phyloP scores from a whole-genome alignment of 2,113 vertebrate species.

The Thryonomys swinderianus region DNA sequence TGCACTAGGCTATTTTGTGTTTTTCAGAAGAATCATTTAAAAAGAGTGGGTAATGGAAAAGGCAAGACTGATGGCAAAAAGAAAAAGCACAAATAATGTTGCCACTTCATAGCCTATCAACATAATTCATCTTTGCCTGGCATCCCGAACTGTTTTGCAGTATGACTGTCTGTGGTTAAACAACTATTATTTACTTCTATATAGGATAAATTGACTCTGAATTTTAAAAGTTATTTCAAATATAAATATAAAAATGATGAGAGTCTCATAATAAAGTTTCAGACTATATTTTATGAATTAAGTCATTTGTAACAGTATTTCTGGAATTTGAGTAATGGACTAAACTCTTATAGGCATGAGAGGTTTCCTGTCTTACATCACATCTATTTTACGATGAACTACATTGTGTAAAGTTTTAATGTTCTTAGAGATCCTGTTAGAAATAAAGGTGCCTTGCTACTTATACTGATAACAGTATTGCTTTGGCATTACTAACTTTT shows the following conservation, averaged over 20 bases:
- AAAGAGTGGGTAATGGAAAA: conserved; percentile 59
- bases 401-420: neutral
- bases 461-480: neutral
- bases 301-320: neutral
- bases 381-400: neutral
- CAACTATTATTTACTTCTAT: conserved; percentile 47
- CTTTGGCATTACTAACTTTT: neutral
- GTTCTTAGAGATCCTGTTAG: neutral
- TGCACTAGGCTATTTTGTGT: conserved; percentile 61
- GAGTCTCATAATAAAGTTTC: neutral
- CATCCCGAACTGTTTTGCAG: neutral
- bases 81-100: conserved; percentile 59
- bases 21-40: conserved; percentile 70
- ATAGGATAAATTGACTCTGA: neutral
- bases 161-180: neutral
- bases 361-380: neutral
- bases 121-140: conserved; percentile 56
- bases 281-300: neutral
- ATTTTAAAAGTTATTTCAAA: conserved; percentile 5
- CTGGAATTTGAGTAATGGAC: neutral
- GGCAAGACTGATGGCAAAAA: conserved; percentile 45
- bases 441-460: conserved; percentile 9
- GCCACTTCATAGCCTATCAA: conserved; percentile 34
- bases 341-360: neutral
- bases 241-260: neutral